phyloP scores from a whole-genome alignment of 92 coral and sea anemone genomes.

The Phenganax marumi region DNA sequence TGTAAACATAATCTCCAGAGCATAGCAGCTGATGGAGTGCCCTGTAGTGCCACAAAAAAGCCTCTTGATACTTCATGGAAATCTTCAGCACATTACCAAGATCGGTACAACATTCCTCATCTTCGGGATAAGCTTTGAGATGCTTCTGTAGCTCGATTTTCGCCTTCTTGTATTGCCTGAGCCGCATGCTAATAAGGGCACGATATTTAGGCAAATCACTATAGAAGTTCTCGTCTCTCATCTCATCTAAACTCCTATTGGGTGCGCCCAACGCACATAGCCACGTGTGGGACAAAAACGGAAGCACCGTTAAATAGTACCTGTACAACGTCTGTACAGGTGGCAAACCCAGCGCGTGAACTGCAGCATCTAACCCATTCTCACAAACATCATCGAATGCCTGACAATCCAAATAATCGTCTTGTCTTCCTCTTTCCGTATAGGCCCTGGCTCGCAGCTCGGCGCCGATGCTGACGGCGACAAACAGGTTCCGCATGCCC shows the following conservation, averaged over 20 bases:
- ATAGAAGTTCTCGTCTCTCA: conserved; percentile 9
- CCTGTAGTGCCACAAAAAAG: conserved; percentile 10
- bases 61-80: conserved; percentile 19
- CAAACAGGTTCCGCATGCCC: conserved; percentile 37
- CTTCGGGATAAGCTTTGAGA: conserved; percentile 18
- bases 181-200: conserved; percentile 13
- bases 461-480: conserved; percentile 32
- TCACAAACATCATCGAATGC: conserved; percentile 20
- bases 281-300: conserved; percentile 31
- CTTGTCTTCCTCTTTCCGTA: conserved; percentile 14
- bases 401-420: conserved; percentile 28
- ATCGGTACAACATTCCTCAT: not conserved
- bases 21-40: conserved; percentile 12
- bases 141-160: conserved; percentile 29
- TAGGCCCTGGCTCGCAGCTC: conserved; percentile 33
- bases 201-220: conserved; percentile 25
- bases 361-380: conserved; percentile 7
- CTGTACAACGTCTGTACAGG: conserved; percentile 26
- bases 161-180: conserved; percentile 32
- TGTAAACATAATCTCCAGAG: conserved; percentile 2
- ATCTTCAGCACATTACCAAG: conserved; percentile 35
- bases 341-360: conserved; percentile 7
- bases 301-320: conserved; percentile 26
- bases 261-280: conserved; percentile 20
- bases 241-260: conserved; percentile 1